phyloP scores from a whole-genome alignment of 64 coral and sea anemone genomes.

The Actinia tenebrosa region DNA sequence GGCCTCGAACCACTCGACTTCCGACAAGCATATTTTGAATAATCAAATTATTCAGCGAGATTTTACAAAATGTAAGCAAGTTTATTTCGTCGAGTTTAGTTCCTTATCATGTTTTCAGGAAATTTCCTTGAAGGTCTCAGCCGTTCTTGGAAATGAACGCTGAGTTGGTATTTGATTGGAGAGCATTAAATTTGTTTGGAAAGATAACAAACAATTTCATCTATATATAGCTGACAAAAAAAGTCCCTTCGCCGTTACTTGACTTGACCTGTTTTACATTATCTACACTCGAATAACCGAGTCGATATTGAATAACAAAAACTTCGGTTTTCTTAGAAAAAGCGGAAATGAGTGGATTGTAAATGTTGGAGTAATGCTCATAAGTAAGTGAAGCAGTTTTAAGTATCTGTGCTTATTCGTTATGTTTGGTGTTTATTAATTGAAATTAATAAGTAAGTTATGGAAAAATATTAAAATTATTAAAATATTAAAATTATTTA shows the following conservation, averaged over 20 bases:
- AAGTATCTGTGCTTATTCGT: no score
- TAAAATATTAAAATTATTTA: no score
- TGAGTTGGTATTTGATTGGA: not conserved
- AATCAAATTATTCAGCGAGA: not conserved
- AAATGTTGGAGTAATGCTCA: no score
- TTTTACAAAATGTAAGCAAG: not conserved
- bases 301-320: not conserved
- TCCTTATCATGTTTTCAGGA: not conserved
- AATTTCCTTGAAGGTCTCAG: not conserved
- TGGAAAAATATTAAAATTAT: no score
- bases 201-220: not conserved
- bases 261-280: not conserved
- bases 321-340: not conserved
- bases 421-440: no score
- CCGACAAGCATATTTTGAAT: constrained; percentile 2
- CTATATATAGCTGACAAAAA: not conserved
- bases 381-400: no score
- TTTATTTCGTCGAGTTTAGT: no score
- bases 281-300: not conserved
- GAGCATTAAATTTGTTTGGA: not conserved
- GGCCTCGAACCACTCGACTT: constrained; percentile 42
- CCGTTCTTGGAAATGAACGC: not conserved
- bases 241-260: not conserved
- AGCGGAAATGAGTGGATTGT: no score
- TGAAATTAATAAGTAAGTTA: no score